These are phyloP conservation scores for Poeciliopsis paucimaculata DNA, from an alignment of 2,797 vertebrate species.

Conservation along the genomic window DNA sequence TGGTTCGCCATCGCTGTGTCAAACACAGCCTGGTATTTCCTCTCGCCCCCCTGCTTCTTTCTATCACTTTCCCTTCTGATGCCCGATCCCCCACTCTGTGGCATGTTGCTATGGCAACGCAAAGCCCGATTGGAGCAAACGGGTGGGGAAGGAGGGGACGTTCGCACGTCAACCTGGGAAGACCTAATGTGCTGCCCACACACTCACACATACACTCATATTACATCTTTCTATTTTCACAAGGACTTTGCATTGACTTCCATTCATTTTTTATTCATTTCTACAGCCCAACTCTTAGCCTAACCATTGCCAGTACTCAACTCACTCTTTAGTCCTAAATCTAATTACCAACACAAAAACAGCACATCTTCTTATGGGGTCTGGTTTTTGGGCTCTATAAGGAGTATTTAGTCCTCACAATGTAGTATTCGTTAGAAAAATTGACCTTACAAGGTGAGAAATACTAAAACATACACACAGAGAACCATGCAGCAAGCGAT, in stretches of 20 bases:
- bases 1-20: constrained; percentile 62
- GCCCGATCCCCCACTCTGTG: constrained; percentile 78
- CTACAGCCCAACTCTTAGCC: not conserved
- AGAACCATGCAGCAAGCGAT: constrained; percentile 62
- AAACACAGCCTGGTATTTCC: constrained; percentile 68
- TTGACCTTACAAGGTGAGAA: not conserved
- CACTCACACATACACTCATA: constrained; percentile 36
- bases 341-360: not conserved
- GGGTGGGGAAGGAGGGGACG: constrained; percentile 49
- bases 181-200: constrained; percentile 70
- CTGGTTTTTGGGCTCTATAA: not conserved
- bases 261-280: not conserved
- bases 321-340: not conserved
- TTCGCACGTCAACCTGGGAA: constrained; percentile 61
- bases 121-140: constrained; percentile 69
- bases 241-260: not conserved
- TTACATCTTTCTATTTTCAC: not conserved
- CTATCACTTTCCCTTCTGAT: constrained; percentile 73
- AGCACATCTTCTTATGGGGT: not conserved
- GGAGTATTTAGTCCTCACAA: not conserved
- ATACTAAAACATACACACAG: constrained; percentile 10
- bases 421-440: not conserved
- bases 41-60: constrained; percentile 32
- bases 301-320: not conserved
- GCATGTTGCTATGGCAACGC: constrained; percentile 77